These are phyloP conservation scores for Eurypyga helias DNA, from an alignment of 2,113 vertebrate genomes.

Conservation along the genomic window DNA sequence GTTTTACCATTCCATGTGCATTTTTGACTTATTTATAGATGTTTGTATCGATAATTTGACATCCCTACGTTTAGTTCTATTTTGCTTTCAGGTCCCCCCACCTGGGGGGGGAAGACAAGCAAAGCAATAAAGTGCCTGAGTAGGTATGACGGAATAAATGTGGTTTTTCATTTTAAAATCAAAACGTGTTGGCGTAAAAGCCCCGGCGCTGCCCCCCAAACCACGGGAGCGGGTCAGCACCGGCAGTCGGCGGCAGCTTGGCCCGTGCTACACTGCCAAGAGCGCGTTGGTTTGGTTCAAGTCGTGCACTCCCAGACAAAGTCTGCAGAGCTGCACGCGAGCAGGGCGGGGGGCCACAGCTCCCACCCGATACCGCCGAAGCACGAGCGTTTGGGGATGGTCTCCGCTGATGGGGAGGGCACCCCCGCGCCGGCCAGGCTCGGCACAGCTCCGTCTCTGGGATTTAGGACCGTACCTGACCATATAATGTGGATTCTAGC, in stretches of 20 bases:
- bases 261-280: background rate
- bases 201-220: background rate
- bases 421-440: background rate
- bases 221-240: background rate
- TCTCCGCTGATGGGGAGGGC: background rate
- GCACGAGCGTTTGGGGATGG: rapidly evolving
- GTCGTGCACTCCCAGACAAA: background rate
- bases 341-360: background rate
- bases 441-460: background rate
- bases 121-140: background rate
- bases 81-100: background rate
- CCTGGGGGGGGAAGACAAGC: background rate
- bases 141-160: background rate
- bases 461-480: slow-evolving; percentile 69
- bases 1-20: background rate
- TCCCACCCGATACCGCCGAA: background rate
- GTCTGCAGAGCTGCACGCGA: background rate
- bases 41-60: background rate
- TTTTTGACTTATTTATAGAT: background rate
- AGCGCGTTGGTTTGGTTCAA: background rate
- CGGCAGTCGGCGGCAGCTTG: background rate
- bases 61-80: background rate
- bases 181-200: background rate
- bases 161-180: background rate
- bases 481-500: slow-evolving; percentile 70